Percentiles rank a stretch among this genome's conserved stretches.
Evolutionary conservation across 2,888 invertebrate genomes (phyloP).

Genomic region (Apamea epomidion): DNA sequence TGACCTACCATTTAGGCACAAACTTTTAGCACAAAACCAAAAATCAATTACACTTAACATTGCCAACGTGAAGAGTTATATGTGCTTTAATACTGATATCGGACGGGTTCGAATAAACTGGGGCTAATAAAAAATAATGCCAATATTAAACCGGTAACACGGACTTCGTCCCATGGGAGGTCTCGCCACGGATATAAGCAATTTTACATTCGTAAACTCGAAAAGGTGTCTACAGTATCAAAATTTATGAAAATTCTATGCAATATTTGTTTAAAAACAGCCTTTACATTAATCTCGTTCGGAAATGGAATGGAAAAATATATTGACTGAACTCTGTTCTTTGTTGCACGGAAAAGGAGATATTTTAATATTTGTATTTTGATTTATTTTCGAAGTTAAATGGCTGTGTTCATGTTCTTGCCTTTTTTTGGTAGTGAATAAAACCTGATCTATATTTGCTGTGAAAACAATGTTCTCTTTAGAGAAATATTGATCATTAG

Average conservation of each 20-base stretch:
- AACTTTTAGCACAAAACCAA: slow-evolving; percentile 31
- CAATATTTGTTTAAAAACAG: slow-evolving; percentile 58
- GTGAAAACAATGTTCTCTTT: neutral
- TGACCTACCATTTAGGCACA: neutral
- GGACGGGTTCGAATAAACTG: slow-evolving; percentile 72
- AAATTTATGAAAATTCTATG: slow-evolving; percentile 65
- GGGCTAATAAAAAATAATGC: slow-evolving; percentile 81
- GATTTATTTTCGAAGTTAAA: slow-evolving; percentile 40
- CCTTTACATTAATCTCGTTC: slow-evolving; percentile 53
- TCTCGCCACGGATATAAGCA: slow-evolving; percentile 69
- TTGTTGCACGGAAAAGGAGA: slow-evolving; percentile 46
- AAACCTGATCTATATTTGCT: slow-evolving; percentile 7
- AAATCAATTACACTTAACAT: slow-evolving; percentile 65
- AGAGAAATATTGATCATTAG: slow-evolving; percentile 27
- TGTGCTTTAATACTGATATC: slow-evolving; percentile 68
- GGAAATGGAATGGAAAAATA: slow-evolving; percentile 60
- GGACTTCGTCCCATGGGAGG: slow-evolving; percentile 72
- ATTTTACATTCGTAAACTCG: slow-evolving; percentile 69
- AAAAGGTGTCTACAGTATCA: slow-evolving; percentile 50
- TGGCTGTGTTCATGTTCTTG: slow-evolving; percentile 1
- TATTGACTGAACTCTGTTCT: slow-evolving; percentile 51
- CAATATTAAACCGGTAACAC: slow-evolving; percentile 78
- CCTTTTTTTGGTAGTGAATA: neutral
- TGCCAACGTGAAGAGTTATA: slow-evolving; percentile 62
- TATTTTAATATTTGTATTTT: slow-evolving; percentile 53